Base-by-base conservation (phyloP, 2,888 invertebrate genomes). In the Andrena camellia region DNA sequence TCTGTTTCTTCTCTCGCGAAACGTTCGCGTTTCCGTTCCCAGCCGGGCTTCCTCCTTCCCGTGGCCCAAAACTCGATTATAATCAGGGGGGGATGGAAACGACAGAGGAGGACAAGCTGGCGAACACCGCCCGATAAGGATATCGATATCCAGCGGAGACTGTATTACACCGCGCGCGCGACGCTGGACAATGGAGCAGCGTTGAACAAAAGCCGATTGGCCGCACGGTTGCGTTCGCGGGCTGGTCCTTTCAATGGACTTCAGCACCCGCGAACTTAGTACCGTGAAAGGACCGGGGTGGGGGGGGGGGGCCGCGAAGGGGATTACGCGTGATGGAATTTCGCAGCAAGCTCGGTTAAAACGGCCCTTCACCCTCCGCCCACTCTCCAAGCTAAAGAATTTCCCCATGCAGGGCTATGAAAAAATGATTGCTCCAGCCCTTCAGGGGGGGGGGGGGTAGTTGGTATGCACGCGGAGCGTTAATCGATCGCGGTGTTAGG, bases 171-270 rank as follows among this genome's bases (percentile, higher is more conserved):
- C 17, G 23, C 26, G n/a, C 26, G n/a, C 23, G 20, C 31, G 17
- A 52, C 52, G 60, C 20, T 57, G 23, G n/a, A 33, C n/a, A 79
- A 79, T 83, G 69, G 33, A 10, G 26, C 64, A 57, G 63, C n/a
- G 2, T 31, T 13, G 83, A 71, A 77, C 80, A 73, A 74, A 80
- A 70, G 83, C 23, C 8, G n/a, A 26, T 26, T 13, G 63, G 42
- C 60, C 42, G 54, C 35, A 54, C 48, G 33, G 52, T 23, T 35
- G 57, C 50, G 33, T 33, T 69, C 35, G 71, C 23, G 62, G 57
- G 72, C 64, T 13, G 72, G 64, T 79, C 67, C 64, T 75, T 82
- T 78, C 33, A 68, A 68, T 13, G 63, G 75, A 79, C 57, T 76
- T 33, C 50, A 20, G 26, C 59, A 48, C 42, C n/a, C 50, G 62